These are phyloP conservation scores for Leucophenga montana DNA, from an alignment of 2,888 invertebrate species.

Conservation along the genomic window DNA sequence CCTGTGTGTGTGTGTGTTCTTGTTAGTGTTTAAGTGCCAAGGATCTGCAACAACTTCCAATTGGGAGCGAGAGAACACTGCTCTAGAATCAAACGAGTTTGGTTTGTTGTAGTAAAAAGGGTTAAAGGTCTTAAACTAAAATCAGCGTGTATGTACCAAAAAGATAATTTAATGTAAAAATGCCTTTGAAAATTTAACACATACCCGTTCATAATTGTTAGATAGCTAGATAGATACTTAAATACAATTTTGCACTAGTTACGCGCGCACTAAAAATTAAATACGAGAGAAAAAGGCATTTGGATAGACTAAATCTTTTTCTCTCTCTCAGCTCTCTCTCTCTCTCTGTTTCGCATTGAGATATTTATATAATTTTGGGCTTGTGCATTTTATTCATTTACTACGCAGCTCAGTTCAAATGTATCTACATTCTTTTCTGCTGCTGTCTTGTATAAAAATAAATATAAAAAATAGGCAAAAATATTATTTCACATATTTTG, in stretches of 20 bases:
- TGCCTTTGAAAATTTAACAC: constrained; percentile 28
- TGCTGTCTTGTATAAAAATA: neutral
- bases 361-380: neutral
- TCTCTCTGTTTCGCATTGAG: neutral
- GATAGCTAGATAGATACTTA: constrained; percentile 18
- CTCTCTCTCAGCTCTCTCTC: too few relatives aligned
- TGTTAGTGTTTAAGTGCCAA: neutral
- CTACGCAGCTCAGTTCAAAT: too few relatives aligned
- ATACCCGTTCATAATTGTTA: constrained; percentile 33
- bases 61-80: neutral
- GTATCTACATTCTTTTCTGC: neutral
- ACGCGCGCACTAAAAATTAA: constrained; percentile 25
- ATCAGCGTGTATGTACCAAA: constrained; percentile 39
- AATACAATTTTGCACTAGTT: constrained; percentile 1
- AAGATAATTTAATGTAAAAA: neutral
- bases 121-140: constrained; percentile 49
- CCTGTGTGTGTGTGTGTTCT: neutral
- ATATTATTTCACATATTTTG: neutral
- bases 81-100: constrained; percentile 57
- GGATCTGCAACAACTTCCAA: neutral
- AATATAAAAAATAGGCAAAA: neutral
- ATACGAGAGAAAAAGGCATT: neutral
- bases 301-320: neutral
- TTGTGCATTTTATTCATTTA: neutral
- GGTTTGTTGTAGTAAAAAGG: constrained; percentile 36